phyloP scores from a whole-genome alignment of 2,888 invertebrate species.

The Cosmopolites sordidus region DNA sequence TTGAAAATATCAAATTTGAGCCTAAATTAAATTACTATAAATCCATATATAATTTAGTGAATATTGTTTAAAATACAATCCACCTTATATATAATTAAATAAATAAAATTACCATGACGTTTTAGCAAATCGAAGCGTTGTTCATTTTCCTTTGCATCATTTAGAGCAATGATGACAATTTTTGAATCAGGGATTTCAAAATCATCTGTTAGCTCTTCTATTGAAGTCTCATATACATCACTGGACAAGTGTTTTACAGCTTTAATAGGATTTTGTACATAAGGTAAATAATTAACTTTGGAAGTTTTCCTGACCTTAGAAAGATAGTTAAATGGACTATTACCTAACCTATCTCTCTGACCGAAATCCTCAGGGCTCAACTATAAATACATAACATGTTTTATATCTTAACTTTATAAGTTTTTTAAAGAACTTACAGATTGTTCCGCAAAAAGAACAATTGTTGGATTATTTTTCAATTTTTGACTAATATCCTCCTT shows the following conservation, averaged over 20 bases:
- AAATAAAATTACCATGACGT: slow-evolving; percentile 54
- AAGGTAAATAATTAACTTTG: slow-evolving; percentile 54
- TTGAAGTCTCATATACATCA: slow-evolving; percentile 38
- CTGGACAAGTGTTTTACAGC: slow-evolving; percentile 53
- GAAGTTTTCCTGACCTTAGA: slow-evolving; percentile 42
- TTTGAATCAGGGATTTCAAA: slow-evolving; percentile 48
- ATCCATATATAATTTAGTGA: slow-evolving; percentile 10
- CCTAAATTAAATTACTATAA: no score
- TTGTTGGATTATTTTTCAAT: slow-evolving; percentile 42
- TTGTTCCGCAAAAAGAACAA: slow-evolving; percentile 52
- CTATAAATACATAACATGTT: slow-evolving; percentile 37
- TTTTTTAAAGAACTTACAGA: slow-evolving; percentile 46
- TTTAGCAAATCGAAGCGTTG: slow-evolving; percentile 54
- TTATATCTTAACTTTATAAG: background rate
- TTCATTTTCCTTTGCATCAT: slow-evolving; percentile 57
- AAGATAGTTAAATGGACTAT: slow-evolving; percentile 47
- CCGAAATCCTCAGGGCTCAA: slow-evolving; percentile 51
- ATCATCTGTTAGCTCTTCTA: slow-evolving; percentile 36
- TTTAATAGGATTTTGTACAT: slow-evolving; percentile 58
- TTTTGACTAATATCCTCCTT: slow-evolving; percentile 39
- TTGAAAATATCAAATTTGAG: no score
- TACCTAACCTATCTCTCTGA: slow-evolving; percentile 43
- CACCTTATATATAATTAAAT: background rate
- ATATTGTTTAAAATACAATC: no score
- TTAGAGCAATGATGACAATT: slow-evolving; percentile 55